phyloP scores from a whole-genome alignment of 2,888 invertebrate genomes.

The Diaprepes abbreviatus region DNA sequence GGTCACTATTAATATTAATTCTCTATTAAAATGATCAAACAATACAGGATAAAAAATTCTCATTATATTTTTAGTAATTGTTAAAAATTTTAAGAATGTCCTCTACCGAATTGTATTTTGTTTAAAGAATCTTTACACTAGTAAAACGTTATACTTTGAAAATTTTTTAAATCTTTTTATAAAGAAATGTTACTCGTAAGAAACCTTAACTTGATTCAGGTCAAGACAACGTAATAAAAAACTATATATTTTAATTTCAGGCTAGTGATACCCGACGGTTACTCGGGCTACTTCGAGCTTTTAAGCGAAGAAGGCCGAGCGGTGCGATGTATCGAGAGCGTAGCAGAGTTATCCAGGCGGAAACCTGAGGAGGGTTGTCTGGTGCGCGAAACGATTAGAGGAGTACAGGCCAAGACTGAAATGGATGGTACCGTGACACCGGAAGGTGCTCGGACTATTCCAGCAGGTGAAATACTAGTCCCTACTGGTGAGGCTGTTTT shows the following conservation, averaged over 20 bases:
- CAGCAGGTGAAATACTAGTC: conserved; percentile 85
- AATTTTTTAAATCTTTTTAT: too few species aligned
- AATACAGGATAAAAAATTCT: too few species aligned
- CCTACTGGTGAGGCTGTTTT: conserved; percentile 80
- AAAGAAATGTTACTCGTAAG: too few species aligned
- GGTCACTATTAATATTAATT: too few species aligned
- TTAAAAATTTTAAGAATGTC: too few species aligned
- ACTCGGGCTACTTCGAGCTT: conserved; percentile 93
- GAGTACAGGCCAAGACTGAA: conserved; percentile 75
- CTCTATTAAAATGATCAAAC: too few species aligned
- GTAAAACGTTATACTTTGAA: too few species aligned
- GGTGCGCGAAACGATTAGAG: conserved; percentile 84
- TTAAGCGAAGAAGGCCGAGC: conserved; percentile 94
- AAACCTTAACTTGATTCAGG: too few species aligned
- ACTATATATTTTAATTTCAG: conserved; percentile 79
- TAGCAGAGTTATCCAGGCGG: conserved; percentile 84
- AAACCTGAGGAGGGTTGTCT: conserved; percentile 82
- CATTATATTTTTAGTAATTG: too few species aligned
- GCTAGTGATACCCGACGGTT: conserved; percentile 90
- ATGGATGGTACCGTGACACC: conserved; percentile 73
- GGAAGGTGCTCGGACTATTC: conserved; percentile 80
- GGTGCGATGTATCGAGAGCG: conserved; percentile 90
- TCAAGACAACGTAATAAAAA: too few species aligned
- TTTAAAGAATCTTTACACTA: too few species aligned
- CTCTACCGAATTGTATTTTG: too few species aligned